Conservation (phyloP, 2,113 vertebrate genomes). For the Tragelaphus buxtoni region DNA sequence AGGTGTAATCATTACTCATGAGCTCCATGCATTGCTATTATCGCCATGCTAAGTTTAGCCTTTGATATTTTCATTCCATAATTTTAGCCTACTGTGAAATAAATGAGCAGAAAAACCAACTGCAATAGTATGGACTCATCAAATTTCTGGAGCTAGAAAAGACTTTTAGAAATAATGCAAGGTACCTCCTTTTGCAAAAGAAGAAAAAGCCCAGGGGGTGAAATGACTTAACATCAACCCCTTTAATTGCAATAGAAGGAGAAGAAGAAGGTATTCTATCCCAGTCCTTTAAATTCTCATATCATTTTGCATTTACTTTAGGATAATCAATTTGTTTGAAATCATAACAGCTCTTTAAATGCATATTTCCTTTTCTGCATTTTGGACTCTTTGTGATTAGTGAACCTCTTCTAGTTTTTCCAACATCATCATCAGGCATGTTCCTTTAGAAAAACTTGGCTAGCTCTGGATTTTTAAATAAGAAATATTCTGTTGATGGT, state of each 20-base stretch:
- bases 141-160: slow-evolving; percentile 6
- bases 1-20: slow-evolving; percentile 18
- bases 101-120: slow-evolving; percentile 24
- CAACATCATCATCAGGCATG: background rate
- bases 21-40: slow-evolving; percentile 4
- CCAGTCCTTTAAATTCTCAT: background rate
- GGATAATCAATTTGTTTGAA: background rate
- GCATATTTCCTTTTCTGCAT: background rate
- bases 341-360: background rate
- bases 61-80: slow-evolving; percentile 53
- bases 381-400: background rate
- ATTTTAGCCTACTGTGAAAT: slow-evolving; percentile 28
- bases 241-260: background rate
- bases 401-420: background rate
- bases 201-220: background rate
- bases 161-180: background rate
- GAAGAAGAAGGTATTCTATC: background rate
- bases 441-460: background rate
- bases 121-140: background rate
- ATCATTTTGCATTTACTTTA: background rate
- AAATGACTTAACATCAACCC: background rate
- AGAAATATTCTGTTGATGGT: background rate
- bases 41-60: background rate
- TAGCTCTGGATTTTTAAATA: background rate
- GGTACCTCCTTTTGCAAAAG: background rate